Evolutionary conservation across 2,888 invertebrate genomes (phyloP), one percentile per base, ranked within the genome.

Genomic region (Xylota sylvarum): DNA sequence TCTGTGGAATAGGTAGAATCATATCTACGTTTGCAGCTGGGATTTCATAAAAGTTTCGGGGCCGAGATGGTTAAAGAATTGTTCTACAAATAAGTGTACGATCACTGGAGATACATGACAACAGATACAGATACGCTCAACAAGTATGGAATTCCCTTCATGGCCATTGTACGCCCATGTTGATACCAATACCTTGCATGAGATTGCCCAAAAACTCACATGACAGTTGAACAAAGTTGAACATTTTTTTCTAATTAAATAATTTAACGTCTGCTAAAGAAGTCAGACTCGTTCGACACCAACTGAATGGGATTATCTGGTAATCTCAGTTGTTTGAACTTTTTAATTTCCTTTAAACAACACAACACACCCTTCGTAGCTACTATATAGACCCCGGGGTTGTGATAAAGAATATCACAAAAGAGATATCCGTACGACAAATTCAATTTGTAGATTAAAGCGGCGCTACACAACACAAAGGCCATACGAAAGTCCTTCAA

Each of bases 261-360:
- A 27, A 27, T 27, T 27, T 12, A 10, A n/a, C n/a, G n/a, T n/a
- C n/a, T n/a, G n/a, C n/a, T n/a, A 52, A 12, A 19, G 2, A 50
- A 50, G 12, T 50, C n/a, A 23, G 27, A 27, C 23, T 3, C 23
- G 23, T 50, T 14, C 50, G 10, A 23, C 23, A 19, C 52, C 5
- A n/a, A 5, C 23, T 5, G 3, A 48, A 6, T 0, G n/a, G 52
- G 52, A 52, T 52, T 52, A 52, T 52, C 52, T 52, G 19, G 7
- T 3, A 4, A 43, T 27, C n/a, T 23, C 23, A 4, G n/a, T n/a
- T 52, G 27, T 52, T 23, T n/a, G 30, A 27, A 7, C 4, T 52
- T 52, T 52, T 52, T 52, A 52, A 52, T 52, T 52, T 52, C 52
- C 52, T 52, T 52, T 12, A 27, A 4, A 4, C 4, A 52, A 52